These are phyloP conservation scores for Meriones psammophilus DNA, from an alignment of 2,797 vertebrate genomes.

Conservation along the genomic window DNA sequence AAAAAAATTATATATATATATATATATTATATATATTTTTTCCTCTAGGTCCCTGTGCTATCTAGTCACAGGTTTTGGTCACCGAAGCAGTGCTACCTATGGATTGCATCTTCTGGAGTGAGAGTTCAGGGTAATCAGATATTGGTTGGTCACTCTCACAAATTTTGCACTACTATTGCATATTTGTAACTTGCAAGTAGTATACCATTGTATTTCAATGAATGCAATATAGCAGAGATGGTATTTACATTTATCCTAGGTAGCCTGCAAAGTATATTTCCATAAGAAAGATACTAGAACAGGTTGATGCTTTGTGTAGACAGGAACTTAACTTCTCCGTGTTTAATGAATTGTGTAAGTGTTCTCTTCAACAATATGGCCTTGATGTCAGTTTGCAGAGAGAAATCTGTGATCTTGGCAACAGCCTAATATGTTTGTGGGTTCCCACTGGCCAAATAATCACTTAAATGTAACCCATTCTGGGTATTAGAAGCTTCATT, in stretches of 20 bases:
- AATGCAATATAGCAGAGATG: no score
- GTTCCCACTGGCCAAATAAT: not conserved
- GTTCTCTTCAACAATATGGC: not conserved
- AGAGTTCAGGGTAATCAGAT: no score
- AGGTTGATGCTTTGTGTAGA: no score
- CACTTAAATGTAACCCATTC: no score
- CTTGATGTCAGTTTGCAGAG: no score
- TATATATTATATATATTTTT: no score
- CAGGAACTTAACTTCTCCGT: not conserved
- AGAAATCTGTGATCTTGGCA: not conserved
- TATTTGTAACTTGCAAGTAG: not conserved
- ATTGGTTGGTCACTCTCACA: not conserved
- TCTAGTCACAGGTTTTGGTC: not conserved
- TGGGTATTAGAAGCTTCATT: no score
- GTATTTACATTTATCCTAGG: no score
- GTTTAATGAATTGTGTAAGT: not conserved
- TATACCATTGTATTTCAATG: not conserved
- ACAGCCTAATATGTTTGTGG: not conserved
- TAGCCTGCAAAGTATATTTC: not conserved
- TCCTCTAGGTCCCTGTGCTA: not conserved
- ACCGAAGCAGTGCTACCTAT: no score
- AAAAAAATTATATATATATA: not conserved
- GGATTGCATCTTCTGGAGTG: not conserved
- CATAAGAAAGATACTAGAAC: not conserved
- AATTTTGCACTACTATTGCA: not conserved